A percentile compares a stretch with the other conserved stretches of the same genome.
Evolutionary conservation across 2,888 invertebrate species (phyloP).

Genomic region (Hanleya hanleyi): DNA sequence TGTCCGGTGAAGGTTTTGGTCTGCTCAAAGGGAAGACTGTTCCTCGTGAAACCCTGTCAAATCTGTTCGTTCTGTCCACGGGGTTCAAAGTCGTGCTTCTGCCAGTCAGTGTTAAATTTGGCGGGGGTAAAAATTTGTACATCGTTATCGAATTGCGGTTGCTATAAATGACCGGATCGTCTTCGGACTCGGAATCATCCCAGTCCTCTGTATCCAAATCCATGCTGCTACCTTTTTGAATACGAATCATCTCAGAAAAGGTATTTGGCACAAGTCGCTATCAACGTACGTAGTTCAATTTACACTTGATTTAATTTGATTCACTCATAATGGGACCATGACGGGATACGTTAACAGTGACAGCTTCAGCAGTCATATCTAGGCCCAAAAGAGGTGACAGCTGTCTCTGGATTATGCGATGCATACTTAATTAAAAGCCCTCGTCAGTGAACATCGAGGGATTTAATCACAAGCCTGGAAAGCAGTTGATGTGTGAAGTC

Average conservation of each 20-base stretch:
- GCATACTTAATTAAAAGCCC: too few species aligned
- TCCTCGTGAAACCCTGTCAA: neutral
- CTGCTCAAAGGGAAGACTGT: neutral
- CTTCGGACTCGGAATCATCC: neutral
- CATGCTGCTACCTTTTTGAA: neutral
- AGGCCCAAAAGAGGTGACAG: too few species aligned
- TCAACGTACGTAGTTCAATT: too few species aligned
- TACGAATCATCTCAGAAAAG: neutral
- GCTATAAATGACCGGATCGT: neutral
- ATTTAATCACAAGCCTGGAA: too few species aligned
- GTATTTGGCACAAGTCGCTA: too few species aligned
- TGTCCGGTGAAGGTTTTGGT: neutral
- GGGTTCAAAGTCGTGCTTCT: neutral
- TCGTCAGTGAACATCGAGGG: too few species aligned
- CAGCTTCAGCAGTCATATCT: too few species aligned
- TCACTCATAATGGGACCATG: too few species aligned
- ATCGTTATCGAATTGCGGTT: neutral
- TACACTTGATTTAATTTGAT: too few species aligned
- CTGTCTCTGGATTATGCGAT: too few species aligned
- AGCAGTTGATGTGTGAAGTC: too few species aligned
- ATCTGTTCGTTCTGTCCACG: neutral
- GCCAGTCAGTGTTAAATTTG: neutral
- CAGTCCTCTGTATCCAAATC: neutral
- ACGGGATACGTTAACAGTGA: too few species aligned
- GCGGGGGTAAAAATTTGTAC: neutral